Base-by-base conservation (phyloP, 2,888 invertebrate genomes). In the Hipparchia sbordonii region DNA sequence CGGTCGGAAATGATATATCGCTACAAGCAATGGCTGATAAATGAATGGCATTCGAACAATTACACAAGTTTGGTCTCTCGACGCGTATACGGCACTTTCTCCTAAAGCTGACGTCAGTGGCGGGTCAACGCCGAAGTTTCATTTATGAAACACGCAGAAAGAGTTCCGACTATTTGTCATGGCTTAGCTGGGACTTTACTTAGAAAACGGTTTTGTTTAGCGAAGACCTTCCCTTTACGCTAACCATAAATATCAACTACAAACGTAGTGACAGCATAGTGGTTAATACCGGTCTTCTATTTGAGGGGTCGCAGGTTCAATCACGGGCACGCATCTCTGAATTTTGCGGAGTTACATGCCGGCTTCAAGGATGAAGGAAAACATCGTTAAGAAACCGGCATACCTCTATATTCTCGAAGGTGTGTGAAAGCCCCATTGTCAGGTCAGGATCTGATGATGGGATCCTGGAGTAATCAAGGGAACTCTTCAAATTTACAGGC, bases 21-120 rank as follows among this genome's bases (percentile, higher is more conserved):
- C 59, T 39, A 12, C 5, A 63, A 63, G 51, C 52, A 61, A 52
- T 52, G 52, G 39, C 52, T 39, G 69, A 70, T 59, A 23, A 67
- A 72, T 71, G 68, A 71, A 51, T 71, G 65, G 45, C 48, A 60
- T 68, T 45, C 65, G 8, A 62, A 61, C 68, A 71, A 70, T 70
- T 46, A 67, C 70, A 70, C 61, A 68, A 69, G 67, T 63, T 67
- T 61, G 60, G 71, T 33, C 63, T 67, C 48, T 59, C 51, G 56
- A 59, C 57, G 63, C 59, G 59, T 57, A 63, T 72, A 70, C 65
- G 72, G 74, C 72, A 76, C 74, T 75, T 76, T 77, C 77, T 77
- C 76, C 63, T 67, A 74, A 74, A 73, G 72, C 69, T 76, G 73
- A 73, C 79, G 81, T 82, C 77, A 77, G 9, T 9, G 62, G 73